A percentile compares a stretch with the other conserved stretches of the same genome.
These are phyloP conservation scores for Chelmon rostratus DNA, from an alignment of 2,797 vertebrate species.

Conservation along the genomic window DNA sequence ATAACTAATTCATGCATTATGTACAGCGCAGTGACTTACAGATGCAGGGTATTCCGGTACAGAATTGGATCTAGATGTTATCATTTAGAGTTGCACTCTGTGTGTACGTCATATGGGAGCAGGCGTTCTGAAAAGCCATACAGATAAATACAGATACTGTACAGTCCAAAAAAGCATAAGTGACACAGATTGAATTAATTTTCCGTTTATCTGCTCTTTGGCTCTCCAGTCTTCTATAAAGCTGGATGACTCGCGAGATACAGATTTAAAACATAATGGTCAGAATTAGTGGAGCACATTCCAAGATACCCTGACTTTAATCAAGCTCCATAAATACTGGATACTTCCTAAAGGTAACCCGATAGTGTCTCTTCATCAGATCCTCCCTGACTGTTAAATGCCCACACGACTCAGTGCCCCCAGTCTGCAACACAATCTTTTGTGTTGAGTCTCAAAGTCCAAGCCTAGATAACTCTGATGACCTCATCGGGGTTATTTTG, in stretches of 20 bases:
- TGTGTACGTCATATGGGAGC: background rate
- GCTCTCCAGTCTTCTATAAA: slow-evolving; percentile 2
- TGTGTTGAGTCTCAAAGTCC: no score
- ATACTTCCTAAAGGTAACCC: background rate
- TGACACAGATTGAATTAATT: slow-evolving; percentile 16
- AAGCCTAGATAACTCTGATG: background rate
- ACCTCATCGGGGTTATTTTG: background rate
- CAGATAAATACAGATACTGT: background rate
- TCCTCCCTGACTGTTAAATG: background rate
- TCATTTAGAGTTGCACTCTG: slow-evolving; percentile 4
- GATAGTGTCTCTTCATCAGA: background rate
- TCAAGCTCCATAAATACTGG: background rate
- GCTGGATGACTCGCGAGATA: background rate
- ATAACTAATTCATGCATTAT: background rate
- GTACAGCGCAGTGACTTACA: background rate
- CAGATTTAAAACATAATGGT: background rate
- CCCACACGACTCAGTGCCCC: background rate
- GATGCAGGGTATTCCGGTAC: background rate
- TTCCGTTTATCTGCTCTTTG: slow-evolving; percentile 35
- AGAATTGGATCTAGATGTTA: background rate
- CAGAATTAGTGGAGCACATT: background rate
- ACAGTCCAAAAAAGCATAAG: slow-evolving; percentile 9
- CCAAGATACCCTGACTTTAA: background rate
- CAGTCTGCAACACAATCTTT: background rate
- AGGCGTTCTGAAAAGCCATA: background rate